Percentiles rank a stretch among this genome's conserved stretches.
Conservation (phyloP, 2,888 invertebrate genomes). For the Lepidocyrtoides sp. region DNA sequence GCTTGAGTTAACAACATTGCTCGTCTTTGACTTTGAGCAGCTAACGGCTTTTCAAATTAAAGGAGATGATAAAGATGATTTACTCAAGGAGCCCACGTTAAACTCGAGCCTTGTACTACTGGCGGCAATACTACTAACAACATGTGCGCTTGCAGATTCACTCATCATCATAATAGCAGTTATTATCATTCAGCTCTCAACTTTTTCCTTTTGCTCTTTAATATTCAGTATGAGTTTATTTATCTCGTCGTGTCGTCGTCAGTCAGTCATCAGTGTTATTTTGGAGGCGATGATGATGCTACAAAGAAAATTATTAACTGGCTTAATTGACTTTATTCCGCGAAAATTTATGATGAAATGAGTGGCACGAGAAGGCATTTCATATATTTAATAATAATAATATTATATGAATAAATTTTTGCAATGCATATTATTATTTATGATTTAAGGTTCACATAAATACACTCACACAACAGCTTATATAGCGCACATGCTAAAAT, state of each 20-base stretch:
- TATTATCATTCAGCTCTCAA: background rate
- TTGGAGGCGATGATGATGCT: background rate
- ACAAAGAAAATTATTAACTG: constrained; percentile 22
- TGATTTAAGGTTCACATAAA: too few relatives aligned
- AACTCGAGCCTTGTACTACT: background rate
- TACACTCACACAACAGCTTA: background rate
- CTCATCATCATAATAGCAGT: background rate
- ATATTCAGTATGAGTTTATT: background rate
- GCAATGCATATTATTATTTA: background rate
- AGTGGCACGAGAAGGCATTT: background rate
- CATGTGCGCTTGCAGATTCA: background rate
- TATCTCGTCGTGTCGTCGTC: background rate
- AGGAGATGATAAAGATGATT: constrained; percentile 3
- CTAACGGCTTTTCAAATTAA: constrained; percentile 9
- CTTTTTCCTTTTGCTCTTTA: background rate
- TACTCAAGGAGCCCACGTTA: background rate
- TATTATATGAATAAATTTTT: constrained; percentile 1
- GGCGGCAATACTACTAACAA: background rate
- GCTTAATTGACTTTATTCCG: constrained; percentile 63
- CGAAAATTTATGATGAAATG: constrained; percentile 51
- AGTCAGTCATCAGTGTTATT: background rate
- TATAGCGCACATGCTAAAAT: background rate
- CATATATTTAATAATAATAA: background rate
- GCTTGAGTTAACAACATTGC: constrained; percentile 48
- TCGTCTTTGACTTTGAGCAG: constrained; percentile 28